Evolutionary conservation across 2,113 vertebrate species (phyloP).

Genomic region (Mormyrus iriodes): DNA sequence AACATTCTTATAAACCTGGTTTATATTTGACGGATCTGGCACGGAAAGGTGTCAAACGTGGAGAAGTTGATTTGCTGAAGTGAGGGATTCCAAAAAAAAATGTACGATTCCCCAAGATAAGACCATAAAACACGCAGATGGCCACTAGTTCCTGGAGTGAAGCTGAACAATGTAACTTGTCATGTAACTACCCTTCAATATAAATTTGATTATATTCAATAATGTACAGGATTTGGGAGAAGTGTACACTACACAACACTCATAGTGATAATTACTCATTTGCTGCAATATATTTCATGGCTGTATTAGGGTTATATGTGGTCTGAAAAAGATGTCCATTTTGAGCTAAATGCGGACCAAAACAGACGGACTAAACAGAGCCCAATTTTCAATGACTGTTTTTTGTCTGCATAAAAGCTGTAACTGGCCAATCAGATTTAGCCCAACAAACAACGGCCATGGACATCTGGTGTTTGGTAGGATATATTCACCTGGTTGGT

Average conservation of each 20-base stretch:
- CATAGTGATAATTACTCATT: background rate
- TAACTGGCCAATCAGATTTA: background rate
- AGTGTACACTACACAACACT: background rate
- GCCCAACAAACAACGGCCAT: no score
- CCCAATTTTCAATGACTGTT: background rate
- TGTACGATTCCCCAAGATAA: background rate
- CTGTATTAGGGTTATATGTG: background rate
- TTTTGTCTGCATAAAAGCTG: background rate
- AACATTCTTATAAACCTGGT: background rate
- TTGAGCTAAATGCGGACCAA: background rate
- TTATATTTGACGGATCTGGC: background rate
- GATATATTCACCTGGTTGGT: background rate
- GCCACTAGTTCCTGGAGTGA: background rate
- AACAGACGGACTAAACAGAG: background rate
- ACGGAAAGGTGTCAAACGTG: background rate
- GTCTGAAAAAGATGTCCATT: no score
- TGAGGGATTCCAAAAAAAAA: background rate
- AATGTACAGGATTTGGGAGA: background rate
- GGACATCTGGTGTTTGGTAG: background rate
- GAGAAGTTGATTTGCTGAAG: background rate
- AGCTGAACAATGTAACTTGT: background rate
- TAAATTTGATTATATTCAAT: background rate
- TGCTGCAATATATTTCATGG: background rate
- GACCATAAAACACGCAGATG: background rate
- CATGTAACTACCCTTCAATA: background rate